Evolutionary conservation across 2,888 invertebrate genomes (phyloP).

Genomic region (Furcula furcula): DNA sequence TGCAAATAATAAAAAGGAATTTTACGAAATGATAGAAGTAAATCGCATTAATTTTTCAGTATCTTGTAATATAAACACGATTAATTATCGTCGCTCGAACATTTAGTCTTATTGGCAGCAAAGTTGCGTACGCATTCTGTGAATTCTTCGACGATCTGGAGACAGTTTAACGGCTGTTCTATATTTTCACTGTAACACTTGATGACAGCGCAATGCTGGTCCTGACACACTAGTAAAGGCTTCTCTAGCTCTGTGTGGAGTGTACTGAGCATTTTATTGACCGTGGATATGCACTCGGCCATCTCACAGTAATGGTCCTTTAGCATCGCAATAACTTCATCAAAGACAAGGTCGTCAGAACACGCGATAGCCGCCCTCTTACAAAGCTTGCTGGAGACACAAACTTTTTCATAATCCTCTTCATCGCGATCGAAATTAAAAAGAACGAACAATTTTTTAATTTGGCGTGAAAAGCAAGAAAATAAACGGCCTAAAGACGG

Average conservation of each 20-base stretch:
- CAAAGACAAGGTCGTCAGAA: conserved; percentile 13
- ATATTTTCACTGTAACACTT: conserved; percentile 25
- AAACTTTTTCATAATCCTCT: conserved; percentile 6
- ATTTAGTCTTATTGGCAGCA: conserved; percentile 3
- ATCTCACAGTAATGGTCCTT: conserved; percentile 26
- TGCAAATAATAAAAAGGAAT: background rate
- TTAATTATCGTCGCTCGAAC: background rate
- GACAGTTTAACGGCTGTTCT: conserved; percentile 28
- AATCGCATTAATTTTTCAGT: background rate
- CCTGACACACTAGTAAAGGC: conserved; percentile 17
- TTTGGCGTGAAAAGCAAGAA: conserved; percentile 17
- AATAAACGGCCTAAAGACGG: conserved; percentile 14
- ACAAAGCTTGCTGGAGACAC: conserved; percentile 17
- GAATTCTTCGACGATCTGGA: conserved; percentile 24
- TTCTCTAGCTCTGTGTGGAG: conserved; percentile 1
- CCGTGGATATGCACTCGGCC: conserved; percentile 9
- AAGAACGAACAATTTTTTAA: conserved; percentile 5
- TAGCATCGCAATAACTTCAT: conserved; percentile 17
- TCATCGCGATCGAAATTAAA: conserved; percentile 11
- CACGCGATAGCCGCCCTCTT: conserved; percentile 11
- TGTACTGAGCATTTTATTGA: conserved; percentile 13
- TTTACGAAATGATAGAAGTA: background rate
- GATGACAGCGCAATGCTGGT: conserved; percentile 16
- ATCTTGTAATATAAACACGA: background rate
- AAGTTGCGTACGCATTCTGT: conserved; percentile 30